Conservation (phyloP, 2,888 invertebrate genomes). For the Icerya purchasi region DNA sequence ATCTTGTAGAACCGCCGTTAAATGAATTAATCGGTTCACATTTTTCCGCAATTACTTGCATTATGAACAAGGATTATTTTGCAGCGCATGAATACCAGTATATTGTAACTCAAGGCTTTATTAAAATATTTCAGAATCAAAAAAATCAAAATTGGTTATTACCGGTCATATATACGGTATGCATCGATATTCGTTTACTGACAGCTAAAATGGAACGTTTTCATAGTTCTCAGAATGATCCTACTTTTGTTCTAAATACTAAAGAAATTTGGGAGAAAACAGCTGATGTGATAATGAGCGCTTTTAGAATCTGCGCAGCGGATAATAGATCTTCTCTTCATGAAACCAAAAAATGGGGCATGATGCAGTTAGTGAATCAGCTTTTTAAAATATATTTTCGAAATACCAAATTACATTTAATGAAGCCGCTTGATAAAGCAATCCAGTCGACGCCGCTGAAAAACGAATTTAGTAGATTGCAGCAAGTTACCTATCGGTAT, state of each 20-base stretch:
- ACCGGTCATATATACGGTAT: slow-evolving; percentile 76
- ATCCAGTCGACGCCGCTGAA: slow-evolving; percentile 82
- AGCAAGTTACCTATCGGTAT: slow-evolving; percentile 90
- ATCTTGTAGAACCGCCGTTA: background rate
- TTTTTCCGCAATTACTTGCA: background rate
- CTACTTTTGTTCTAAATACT: slow-evolving; percentile 22
- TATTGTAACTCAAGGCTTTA: slow-evolving; percentile 50
- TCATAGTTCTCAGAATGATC: slow-evolving; percentile 12
- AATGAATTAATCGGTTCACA: background rate
- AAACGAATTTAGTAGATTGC: slow-evolving; percentile 71
- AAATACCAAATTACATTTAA: slow-evolving; percentile 69
- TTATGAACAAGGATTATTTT: background rate
- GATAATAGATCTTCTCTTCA: slow-evolving; percentile 67
- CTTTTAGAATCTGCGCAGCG: slow-evolving; percentile 85
- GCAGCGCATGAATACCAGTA: slow-evolving; percentile 57
- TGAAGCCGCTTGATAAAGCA: slow-evolving; percentile 86
- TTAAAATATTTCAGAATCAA: slow-evolving; percentile 59
- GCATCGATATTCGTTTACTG: slow-evolving; percentile 68
- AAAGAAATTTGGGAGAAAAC: slow-evolving; percentile 68
- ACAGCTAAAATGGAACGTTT: slow-evolving; percentile 50
- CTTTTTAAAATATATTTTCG: slow-evolving; percentile 90
- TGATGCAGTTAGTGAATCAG: slow-evolving; percentile 90
- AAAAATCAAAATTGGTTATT: slow-evolving; percentile 94
- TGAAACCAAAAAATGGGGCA: slow-evolving; percentile 86
- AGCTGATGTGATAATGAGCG: slow-evolving; percentile 76